These are phyloP conservation scores for Hylaea fasciaria DNA, from an alignment of 2,888 invertebrate species.

Conservation along the genomic window DNA sequence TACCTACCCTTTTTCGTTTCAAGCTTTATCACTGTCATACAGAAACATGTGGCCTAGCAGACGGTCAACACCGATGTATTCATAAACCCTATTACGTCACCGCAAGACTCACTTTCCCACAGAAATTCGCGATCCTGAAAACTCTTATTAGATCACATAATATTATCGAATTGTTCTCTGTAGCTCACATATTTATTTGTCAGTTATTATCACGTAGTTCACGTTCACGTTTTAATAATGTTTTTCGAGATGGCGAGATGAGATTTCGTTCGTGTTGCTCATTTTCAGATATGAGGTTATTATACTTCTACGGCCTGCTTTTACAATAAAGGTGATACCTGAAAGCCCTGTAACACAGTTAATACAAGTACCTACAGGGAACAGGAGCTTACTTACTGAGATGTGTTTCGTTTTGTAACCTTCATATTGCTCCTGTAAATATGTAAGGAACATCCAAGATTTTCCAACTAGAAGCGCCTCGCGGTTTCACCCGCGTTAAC, in stretches of 20 bases:
- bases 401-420: no score
- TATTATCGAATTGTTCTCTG: conserved; percentile 26
- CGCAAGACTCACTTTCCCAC: conserved; percentile 5
- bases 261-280: conserved; percentile 15
- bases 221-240: conserved; percentile 21
- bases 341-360: no score
- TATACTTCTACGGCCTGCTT: no score
- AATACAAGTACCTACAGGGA: no score
- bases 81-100: not conserved
- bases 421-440: no score
- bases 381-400: no score
- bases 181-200: conserved; percentile 21
- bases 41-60: not conserved
- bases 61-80: not conserved
- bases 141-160: conserved; percentile 18
- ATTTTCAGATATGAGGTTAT: not conserved
- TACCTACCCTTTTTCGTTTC: not conserved
- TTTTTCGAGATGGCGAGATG: conserved; percentile 9
- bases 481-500: no score
- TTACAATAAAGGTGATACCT: no score
- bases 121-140: not conserved
- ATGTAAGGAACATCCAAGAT: no score
- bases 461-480: no score
- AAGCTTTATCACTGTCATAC: conserved; percentile 1
- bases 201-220: conserved; percentile 26